phyloP scores from a whole-genome alignment of 2,113 vertebrate species.

The Craseonycteris thonglongyai region DNA sequence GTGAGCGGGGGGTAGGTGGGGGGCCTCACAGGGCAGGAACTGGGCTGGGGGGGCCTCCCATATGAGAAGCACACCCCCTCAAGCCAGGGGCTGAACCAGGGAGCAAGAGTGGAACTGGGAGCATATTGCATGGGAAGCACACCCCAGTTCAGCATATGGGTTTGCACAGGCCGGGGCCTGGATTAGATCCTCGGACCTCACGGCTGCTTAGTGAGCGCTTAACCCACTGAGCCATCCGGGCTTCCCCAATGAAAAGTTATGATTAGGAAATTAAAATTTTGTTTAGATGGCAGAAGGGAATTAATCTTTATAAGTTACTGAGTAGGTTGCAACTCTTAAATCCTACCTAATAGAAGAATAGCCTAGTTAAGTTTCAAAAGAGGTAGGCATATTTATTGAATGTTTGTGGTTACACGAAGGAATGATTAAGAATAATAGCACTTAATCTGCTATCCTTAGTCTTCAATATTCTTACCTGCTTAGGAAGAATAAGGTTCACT shows the following conservation, averaged over 20 bases:
- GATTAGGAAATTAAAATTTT: slow-evolving; percentile 22
- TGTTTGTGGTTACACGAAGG: slow-evolving; percentile 22
- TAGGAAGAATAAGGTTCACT: neutral
- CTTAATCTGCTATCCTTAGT: neutral
- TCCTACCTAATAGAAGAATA: slow-evolving; percentile 13
- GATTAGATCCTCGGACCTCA: too few relatives aligned
- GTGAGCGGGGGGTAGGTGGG: too few relatives aligned
- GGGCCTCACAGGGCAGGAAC: too few relatives aligned
- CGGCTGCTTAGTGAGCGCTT: too few relatives aligned
- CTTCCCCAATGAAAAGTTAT: neutral
- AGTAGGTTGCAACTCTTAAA: slow-evolving; percentile 29
- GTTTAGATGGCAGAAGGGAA: neutral
- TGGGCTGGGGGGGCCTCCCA: too few relatives aligned
- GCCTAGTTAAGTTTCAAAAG: slow-evolving; percentile 19
- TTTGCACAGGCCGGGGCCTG: too few relatives aligned
- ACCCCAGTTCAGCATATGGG: too few relatives aligned
- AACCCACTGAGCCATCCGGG: too few relatives aligned
- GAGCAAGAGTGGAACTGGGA: too few relatives aligned
- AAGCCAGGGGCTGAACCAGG: too few relatives aligned
- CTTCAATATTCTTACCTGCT: neutral
- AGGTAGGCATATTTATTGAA: neutral
- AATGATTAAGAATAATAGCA: neutral
- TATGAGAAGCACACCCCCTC: too few relatives aligned
- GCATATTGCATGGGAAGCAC: too few relatives aligned
- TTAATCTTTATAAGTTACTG: slow-evolving; percentile 24